These are phyloP conservation scores for Heliconius ismenius DNA, from an alignment of 2,888 invertebrate species.

Conservation along the genomic window DNA sequence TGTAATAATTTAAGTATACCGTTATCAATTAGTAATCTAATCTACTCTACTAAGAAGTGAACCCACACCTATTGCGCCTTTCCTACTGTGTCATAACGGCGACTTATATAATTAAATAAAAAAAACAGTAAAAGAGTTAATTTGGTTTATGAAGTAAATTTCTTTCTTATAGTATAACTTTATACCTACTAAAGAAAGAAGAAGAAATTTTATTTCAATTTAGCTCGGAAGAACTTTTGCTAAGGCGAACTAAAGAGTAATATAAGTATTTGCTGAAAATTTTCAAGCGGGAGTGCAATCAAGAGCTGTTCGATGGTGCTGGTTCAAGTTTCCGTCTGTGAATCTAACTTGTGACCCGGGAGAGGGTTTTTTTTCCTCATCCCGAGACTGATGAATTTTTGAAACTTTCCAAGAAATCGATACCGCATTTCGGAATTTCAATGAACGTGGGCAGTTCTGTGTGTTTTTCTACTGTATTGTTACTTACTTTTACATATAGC, in stretches of 20 bases:
- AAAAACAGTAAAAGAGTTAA: neutral
- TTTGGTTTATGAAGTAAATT: neutral
- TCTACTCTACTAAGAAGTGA: neutral
- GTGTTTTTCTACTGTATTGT: neutral
- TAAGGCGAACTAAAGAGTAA: slow-evolving; percentile 38
- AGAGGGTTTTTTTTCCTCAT: slow-evolving; percentile 59
- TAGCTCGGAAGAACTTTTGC: slow-evolving; percentile 35
- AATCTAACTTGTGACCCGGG: slow-evolving; percentile 65
- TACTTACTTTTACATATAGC: neutral
- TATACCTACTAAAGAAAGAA: slow-evolving; percentile 22
- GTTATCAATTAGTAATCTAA: no score
- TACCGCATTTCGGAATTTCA: slow-evolving; percentile 48
- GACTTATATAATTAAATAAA: neutral
- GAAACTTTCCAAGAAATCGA: slow-evolving; percentile 64
- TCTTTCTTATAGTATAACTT: neutral
- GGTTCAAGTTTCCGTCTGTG: slow-evolving; percentile 60
- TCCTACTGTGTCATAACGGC: neutral
- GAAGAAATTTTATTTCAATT: slow-evolving; percentile 39
- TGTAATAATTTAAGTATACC: no score
- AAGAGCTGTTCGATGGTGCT: slow-evolving; percentile 65
- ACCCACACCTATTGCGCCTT: neutral
- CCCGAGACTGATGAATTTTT: slow-evolving; percentile 69
- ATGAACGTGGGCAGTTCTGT: slow-evolving; percentile 10
- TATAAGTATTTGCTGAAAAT: slow-evolving; percentile 65
- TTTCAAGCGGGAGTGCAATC: slow-evolving; percentile 69